A percentile compares a stretch with the other conserved stretches of the same genome.
Evolutionary conservation across 1,140 invertebrate genomes (phyloP).

Genomic region (Microplitis mediator): DNA sequence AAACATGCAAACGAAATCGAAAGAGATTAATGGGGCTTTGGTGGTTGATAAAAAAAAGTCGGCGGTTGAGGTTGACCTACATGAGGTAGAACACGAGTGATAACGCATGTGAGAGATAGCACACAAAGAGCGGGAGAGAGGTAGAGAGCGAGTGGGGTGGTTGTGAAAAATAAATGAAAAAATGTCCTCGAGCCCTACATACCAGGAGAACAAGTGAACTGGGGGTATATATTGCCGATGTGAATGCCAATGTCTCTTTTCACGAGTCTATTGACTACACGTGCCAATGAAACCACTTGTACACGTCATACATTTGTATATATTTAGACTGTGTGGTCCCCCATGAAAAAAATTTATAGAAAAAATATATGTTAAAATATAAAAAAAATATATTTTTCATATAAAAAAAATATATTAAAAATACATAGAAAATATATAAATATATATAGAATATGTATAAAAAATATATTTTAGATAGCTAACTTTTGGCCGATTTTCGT

Average conservation of each 20-base stretch:
- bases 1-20: not conserved
- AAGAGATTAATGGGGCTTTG: constrained; percentile 19
- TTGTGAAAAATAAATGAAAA: constrained; percentile 37
- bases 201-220: constrained; percentile 35
- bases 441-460: no score
- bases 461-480: no score
- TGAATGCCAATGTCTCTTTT: constrained; percentile 18
- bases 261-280: constrained; percentile 45
- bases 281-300: constrained; percentile 43
- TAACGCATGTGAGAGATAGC: constrained; percentile 13
- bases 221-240: not conserved
- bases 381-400: no score
- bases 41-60: constrained; percentile 8
- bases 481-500: no score
- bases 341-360: no score
- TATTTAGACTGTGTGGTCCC: not conserved
- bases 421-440: no score
- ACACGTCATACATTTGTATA: constrained; percentile 19
- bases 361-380: no score
- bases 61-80: constrained; percentile 22
- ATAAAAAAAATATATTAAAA: no score
- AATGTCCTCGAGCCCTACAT: constrained; percentile 56
- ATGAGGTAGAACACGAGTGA: constrained; percentile 26
- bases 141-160: no score
- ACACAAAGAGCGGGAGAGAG: constrained; percentile 1